Percentiles rank a stretch among this genome's conserved stretches.
These are phyloP conservation scores for Asteroscopus sphinx DNA, from an alignment of 2,888 invertebrate species.

Conservation along the genomic window DNA sequence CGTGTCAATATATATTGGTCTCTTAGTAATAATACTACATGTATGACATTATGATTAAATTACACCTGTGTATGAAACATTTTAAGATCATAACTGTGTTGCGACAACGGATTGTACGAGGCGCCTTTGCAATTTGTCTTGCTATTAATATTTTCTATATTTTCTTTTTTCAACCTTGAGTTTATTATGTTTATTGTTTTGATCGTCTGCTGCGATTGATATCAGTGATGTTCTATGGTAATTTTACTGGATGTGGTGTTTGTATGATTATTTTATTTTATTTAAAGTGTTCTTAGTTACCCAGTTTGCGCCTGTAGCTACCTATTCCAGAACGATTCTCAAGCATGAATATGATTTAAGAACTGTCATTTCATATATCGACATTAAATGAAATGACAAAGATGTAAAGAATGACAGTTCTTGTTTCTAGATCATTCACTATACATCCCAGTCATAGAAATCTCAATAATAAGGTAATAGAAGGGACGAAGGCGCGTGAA, in stretches of 20 bases:
- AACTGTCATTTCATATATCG: too few species aligned
- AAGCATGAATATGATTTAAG: too few species aligned
- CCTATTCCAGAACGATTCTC: too few species aligned
- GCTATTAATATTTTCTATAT: conserved; percentile 69
- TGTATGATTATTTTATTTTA: conserved; percentile 12
- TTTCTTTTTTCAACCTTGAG: conserved; percentile 79
- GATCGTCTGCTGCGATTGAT: conserved; percentile 45
- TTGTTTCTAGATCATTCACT: too few species aligned
- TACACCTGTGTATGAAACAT: conserved; percentile 71
- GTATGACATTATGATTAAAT: conserved; percentile 73
- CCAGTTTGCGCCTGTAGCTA: too few species aligned
- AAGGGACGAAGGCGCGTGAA: too few species aligned
- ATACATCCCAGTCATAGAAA: too few species aligned
- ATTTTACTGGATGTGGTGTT: conserved; percentile 52
- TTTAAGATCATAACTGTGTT: conserved; percentile 58
- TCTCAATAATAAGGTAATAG: too few species aligned
- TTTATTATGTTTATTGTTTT: conserved; percentile 79
- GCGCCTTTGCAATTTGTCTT: conserved; percentile 70
- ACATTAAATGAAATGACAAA: too few species aligned
- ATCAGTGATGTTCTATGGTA: conserved; percentile 49
- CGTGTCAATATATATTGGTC: conserved; percentile 14
- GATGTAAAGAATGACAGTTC: too few species aligned
- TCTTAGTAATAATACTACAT: conserved; percentile 29
- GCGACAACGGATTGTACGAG: conserved; percentile 58
- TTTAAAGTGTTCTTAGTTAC: too few species aligned